A percentile compares a stretch with the other conserved stretches of the same genome.
These are phyloP conservation scores for Corythornis vintsioides DNA, from an alignment of 2,113 vertebrate genomes.

Conservation along the genomic window DNA sequence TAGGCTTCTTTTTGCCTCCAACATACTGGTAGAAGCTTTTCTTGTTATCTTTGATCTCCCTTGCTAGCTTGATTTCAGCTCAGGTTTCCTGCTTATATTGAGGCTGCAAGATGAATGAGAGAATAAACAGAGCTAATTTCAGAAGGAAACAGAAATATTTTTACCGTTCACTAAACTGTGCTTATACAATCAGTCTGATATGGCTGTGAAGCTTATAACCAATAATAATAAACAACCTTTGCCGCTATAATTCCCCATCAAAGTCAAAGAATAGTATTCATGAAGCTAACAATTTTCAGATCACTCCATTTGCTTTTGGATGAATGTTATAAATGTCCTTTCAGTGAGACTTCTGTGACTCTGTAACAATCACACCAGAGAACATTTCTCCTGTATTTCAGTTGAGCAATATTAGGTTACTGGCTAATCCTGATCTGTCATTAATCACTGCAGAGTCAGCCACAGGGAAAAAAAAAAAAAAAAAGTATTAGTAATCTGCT, in stretches of 20 bases:
- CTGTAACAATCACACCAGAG: neutral
- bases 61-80: no score
- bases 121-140: neutral
- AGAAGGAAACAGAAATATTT: neutral
- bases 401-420: constrained; percentile 29
- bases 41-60: no score
- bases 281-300: constrained; percentile 16
- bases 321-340: constrained; percentile 16
- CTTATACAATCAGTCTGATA: neutral
- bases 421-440: neutral
- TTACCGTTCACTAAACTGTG: neutral
- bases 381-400: neutral
- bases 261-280: constrained; percentile 18
- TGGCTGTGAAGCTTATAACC: neutral
- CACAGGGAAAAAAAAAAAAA: neutral
- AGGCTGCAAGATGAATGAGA: neutral
- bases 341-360: neutral
- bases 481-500: neutral
- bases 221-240: neutral
- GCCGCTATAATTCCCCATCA: neutral
- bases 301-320: neutral
- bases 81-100: neutral
- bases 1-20: no score
- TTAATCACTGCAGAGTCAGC: constrained; percentile 35
- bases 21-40: no score